Evolutionary conservation across 2,113 vertebrate genomes (phyloP).

Genomic region (Tupaia tana): DNA sequence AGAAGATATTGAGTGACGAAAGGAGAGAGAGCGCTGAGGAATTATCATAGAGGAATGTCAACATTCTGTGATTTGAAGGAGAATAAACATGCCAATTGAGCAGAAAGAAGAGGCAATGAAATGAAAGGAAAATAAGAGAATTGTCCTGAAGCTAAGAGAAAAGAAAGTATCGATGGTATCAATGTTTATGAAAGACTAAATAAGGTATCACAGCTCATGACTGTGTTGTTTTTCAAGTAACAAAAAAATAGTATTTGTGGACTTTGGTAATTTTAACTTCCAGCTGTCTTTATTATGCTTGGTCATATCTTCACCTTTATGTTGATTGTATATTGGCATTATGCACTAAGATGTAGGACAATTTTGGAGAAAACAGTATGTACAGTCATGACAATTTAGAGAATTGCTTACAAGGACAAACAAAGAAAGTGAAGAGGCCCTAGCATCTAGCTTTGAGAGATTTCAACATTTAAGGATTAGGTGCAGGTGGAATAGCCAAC

Average conservation of each 20-base stretch:
- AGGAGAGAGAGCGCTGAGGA: neutral
- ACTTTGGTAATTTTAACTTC: neutral
- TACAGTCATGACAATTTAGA: neutral
- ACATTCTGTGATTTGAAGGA: slow-evolving; percentile 10
- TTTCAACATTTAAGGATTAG: neutral
- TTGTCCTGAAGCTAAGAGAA: neutral
- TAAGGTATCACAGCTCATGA: neutral
- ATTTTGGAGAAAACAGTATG: neutral
- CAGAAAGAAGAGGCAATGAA: neutral
- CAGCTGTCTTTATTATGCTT: neutral
- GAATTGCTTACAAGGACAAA: neutral
- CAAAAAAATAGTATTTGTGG: neutral
- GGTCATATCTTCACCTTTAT: neutral
- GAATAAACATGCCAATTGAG: neutral
- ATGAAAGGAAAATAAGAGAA: neutral
- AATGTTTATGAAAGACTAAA: neutral
- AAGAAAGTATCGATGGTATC: neutral
- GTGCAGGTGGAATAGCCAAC: neutral
- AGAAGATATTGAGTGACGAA: slow-evolving; percentile 29
- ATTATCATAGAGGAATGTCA: neutral
- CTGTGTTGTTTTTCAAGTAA: neutral
- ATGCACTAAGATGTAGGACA: neutral
- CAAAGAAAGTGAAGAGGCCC: neutral
- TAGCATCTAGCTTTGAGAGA: neutral
- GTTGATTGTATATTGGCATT: neutral